phyloP scores from a whole-genome alignment of 2,797 vertebrate genomes.

The Propithecus deckenii region DNA sequence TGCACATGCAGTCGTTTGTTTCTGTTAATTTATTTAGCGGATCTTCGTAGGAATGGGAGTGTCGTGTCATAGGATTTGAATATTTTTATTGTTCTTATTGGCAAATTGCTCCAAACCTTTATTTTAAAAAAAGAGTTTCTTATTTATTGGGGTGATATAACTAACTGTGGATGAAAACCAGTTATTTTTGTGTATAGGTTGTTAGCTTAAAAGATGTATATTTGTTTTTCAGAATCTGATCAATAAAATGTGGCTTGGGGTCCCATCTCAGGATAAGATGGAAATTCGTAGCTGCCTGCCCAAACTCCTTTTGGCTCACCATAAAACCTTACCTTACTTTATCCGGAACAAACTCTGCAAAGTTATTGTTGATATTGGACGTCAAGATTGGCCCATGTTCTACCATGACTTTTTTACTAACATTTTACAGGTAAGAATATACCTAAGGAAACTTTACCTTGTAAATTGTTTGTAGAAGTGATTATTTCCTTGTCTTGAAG shows the following conservation, averaged over 20 bases:
- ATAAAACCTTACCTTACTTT: slow-evolving; percentile 97
- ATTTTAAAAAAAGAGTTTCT: neutral
- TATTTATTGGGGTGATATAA: neutral
- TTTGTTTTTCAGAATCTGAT: slow-evolving; percentile 93
- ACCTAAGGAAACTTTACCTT: neutral
- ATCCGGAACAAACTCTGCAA: slow-evolving; percentile 99
- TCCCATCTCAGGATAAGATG: slow-evolving; percentile 97
- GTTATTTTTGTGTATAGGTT: neutral
- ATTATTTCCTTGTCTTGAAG: slow-evolving; percentile 33
- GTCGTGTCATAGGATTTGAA: slow-evolving; percentile 25
- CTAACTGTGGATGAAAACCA: neutral
- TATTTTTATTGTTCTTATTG: slow-evolving; percentile 27
- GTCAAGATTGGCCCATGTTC: slow-evolving; percentile 99
- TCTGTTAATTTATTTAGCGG: neutral
- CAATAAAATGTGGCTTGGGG: slow-evolving; percentile 99
- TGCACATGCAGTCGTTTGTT: neutral
- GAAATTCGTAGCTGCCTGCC: slow-evolving; percentile 98
- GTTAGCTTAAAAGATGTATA: slow-evolving; percentile 19
- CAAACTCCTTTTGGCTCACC: slow-evolving; percentile 95
- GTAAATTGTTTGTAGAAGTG: slow-evolving; percentile 29
- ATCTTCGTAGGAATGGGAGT: neutral
- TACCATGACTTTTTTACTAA: slow-evolving; percentile 99
- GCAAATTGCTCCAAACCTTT: neutral
- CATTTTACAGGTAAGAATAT: slow-evolving; percentile 93
- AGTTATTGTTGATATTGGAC: slow-evolving; percentile 98